These are phyloP conservation scores for Adela reaumurella DNA, from an alignment of 2,888 invertebrate genomes.

Conservation along the genomic window DNA sequence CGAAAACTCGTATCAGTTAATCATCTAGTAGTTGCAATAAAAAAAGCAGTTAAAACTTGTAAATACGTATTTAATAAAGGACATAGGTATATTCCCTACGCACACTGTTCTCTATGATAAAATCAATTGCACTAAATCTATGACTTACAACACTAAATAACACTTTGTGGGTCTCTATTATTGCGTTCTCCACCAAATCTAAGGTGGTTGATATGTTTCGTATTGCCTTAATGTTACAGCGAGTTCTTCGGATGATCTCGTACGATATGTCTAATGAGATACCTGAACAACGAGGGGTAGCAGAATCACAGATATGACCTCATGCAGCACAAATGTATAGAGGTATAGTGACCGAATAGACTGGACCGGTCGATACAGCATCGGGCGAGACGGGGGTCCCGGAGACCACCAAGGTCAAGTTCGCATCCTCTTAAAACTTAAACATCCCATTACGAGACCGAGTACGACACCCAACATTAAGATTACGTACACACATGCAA, in stretches of 20 bases:
- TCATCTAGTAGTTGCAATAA: too few species aligned
- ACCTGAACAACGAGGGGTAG: not conserved
- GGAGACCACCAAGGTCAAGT: constrained; percentile 51
- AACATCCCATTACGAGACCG: constrained; percentile 48
- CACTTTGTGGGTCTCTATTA: not conserved
- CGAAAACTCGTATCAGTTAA: too few species aligned
- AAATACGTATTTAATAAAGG: too few species aligned
- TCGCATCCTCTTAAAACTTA: constrained; percentile 44
- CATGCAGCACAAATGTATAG: not conserved
- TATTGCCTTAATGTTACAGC: not conserved
- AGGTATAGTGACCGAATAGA: too few species aligned
- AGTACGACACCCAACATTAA: constrained; percentile 48
- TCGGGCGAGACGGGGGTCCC: constrained; percentile 35
- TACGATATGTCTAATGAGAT: not conserved
- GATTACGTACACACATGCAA: constrained; percentile 51
- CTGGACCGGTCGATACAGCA: constrained; percentile 38
- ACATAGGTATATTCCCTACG: too few species aligned
- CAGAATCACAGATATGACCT: not conserved
- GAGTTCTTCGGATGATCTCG: not conserved
- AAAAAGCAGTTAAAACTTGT: too few species aligned
- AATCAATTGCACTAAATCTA: not conserved
- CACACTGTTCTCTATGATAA: too few species aligned
- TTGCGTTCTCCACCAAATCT: not conserved
- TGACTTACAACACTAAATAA: not conserved
- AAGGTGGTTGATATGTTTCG: not conserved